Conservation (phyloP, 2,797 vertebrate species). For the Spinibarbus caldwelli region DNA sequence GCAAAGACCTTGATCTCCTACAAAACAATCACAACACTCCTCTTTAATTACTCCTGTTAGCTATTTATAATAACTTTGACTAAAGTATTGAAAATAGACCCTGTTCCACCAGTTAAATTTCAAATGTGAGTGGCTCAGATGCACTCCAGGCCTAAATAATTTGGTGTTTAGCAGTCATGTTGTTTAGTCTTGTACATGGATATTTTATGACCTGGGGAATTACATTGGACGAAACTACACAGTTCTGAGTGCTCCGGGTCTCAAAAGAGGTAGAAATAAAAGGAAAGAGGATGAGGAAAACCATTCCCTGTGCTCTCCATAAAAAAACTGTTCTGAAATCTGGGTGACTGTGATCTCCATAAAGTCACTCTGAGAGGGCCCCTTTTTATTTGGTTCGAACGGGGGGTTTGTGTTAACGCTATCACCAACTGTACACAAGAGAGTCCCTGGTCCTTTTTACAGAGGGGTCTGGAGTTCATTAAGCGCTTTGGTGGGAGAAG, state of each 20-base stretch:
- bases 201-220: constrained; percentile 9
- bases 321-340: constrained; percentile 44
- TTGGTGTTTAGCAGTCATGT: background rate
- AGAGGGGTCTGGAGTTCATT: constrained; percentile 59
- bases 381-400: constrained; percentile 68
- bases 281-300: constrained; percentile 35
- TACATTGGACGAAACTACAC: constrained; percentile 14
- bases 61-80: constrained; percentile 7
- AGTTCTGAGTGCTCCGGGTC: constrained; percentile 25
- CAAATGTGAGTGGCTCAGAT: background rate
- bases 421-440: constrained; percentile 62
- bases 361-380: constrained; percentile 53
- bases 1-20: constrained; percentile 28
- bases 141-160: background rate
- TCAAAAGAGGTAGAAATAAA: constrained; percentile 48
- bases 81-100: constrained; percentile 1
- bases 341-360: constrained; percentile 46
- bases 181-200: constrained; percentile 9
- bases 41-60: constrained; percentile 30
- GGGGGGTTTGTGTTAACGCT: constrained; percentile 63
- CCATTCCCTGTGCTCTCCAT: constrained; percentile 40
- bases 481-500: constrained; percentile 42
- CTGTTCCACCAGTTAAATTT: background rate
- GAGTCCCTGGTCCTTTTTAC: constrained; percentile 50
- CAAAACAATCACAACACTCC: constrained; percentile 18